Evolutionary conservation across 2,888 invertebrate genomes (phyloP).

Genomic region (Acrobasis consociella): DNA sequence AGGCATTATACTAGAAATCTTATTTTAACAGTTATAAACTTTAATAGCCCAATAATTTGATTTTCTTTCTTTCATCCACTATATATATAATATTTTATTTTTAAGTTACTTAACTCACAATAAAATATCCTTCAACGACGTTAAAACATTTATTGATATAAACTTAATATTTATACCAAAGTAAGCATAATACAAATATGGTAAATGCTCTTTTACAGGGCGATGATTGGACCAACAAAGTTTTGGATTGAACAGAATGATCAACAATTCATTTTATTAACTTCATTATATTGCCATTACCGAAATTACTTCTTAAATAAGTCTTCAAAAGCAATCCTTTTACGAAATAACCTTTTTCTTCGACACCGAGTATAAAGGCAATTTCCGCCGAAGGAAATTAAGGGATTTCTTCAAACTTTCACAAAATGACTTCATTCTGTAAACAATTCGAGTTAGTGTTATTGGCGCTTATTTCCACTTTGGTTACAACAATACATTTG

Average conservation of each 20-base stretch:
- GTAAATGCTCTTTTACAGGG: too few species aligned
- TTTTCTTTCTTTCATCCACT: too few species aligned
- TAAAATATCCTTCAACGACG: too few species aligned
- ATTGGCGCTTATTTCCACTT: slow-evolving; percentile 9
- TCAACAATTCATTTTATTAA: slow-evolving; percentile 20
- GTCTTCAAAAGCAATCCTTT: slow-evolving; percentile 23
- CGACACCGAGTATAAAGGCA: slow-evolving; percentile 51
- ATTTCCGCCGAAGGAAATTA: slow-evolving; percentile 72
- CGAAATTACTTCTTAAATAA: slow-evolving; percentile 20
- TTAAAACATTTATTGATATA: too few species aligned
- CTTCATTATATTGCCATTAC: slow-evolving; percentile 11
- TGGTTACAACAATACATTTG: background rate
- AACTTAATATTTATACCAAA: too few species aligned
- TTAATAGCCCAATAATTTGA: too few species aligned
- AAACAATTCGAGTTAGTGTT: slow-evolving; percentile 35
- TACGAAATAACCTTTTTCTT: slow-evolving; percentile 21
- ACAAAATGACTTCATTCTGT: slow-evolving; percentile 50
- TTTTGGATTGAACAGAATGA: background rate
- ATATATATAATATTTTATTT: too few species aligned
- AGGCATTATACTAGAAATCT: too few species aligned
- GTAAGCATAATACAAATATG: too few species aligned
- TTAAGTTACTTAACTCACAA: too few species aligned
- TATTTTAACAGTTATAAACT: too few species aligned
- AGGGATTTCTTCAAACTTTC: slow-evolving; percentile 51
- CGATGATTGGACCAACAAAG: background rate